These are phyloP conservation scores for Aphelenchoides avenae DNA, from an alignment of 1,140 invertebrate species.

Conservation along the genomic window DNA sequence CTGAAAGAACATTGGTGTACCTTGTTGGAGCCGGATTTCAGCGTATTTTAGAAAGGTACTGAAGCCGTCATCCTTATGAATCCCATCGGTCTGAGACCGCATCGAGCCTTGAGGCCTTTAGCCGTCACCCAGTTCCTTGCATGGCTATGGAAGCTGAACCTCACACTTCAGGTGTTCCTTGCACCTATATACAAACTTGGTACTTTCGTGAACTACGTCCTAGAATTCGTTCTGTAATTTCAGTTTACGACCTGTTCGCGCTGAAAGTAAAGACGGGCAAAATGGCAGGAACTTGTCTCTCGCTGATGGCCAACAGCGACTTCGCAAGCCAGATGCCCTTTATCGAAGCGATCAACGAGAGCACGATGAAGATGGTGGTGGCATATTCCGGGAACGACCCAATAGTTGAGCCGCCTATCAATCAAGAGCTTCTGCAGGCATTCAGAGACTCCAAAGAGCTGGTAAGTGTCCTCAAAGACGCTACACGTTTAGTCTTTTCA, in stretches of 20 bases:
- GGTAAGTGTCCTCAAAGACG: slow-evolving; percentile 5
- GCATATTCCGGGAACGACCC: slow-evolving; percentile 30
- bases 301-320: slow-evolving; percentile 18
- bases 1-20: background rate
- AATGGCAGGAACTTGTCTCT: slow-evolving; percentile 9
- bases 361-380: slow-evolving; percentile 16
- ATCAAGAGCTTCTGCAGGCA: slow-evolving; percentile 21
- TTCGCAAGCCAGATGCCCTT: slow-evolving; percentile 22
- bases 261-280: slow-evolving; percentile 10
- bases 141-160: slow-evolving; percentile 15
- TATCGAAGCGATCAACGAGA: slow-evolving; percentile 25
- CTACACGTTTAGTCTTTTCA: background rate
- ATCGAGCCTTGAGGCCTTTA: slow-evolving; percentile 26
- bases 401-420: slow-evolving; percentile 29
- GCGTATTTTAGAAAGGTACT: slow-evolving; percentile 15
- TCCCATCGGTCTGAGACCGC: slow-evolving; percentile 28
- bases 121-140: slow-evolving; percentile 8
- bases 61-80: slow-evolving; percentile 26
- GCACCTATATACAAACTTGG: slow-evolving; percentile 12
- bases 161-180: slow-evolving; percentile 1
- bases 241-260: slow-evolving; percentile 26
- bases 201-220: background rate
- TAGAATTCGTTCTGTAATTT: background rate
- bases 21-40: background rate
- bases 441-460: slow-evolving; percentile 20